Evolutionary conservation across 2,888 invertebrate genomes (phyloP).

Genomic region (Aproaerema taeniolella): DNA sequence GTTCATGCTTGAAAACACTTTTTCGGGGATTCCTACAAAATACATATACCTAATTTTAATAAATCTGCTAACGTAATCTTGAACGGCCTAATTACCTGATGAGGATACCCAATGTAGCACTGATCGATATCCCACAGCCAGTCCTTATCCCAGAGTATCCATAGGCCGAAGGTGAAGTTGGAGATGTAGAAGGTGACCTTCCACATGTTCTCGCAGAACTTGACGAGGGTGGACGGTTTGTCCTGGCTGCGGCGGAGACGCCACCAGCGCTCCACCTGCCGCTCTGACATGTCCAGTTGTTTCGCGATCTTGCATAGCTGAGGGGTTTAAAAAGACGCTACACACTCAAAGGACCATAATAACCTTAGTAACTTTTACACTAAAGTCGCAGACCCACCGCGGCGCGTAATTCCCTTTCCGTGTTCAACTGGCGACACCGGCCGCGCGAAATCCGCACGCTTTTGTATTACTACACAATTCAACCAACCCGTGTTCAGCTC

Average conservation of each 20-base stretch:
- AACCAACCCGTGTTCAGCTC: too few relatives aligned
- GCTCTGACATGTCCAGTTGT: constrained; percentile 88
- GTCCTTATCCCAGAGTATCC: constrained; percentile 92
- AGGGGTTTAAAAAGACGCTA: too few relatives aligned
- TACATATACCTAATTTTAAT: too few relatives aligned
- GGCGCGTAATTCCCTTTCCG: too few relatives aligned
- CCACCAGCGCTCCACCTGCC: constrained; percentile 96
- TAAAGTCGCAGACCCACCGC: too few relatives aligned
- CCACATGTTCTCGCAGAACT: constrained; percentile 97
- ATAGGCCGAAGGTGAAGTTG: constrained; percentile 89
- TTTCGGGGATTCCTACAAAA: too few relatives aligned
- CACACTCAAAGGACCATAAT: not conserved
- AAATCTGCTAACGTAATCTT: too few relatives aligned
- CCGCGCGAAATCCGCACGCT: too few relatives aligned
- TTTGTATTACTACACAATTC: too few relatives aligned
- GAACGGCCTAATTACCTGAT: constrained; percentile 84
- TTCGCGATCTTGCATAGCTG: constrained; percentile 86
- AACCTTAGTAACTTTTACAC: too few relatives aligned
- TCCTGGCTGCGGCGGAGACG: constrained; percentile 90
- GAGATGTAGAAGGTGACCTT: constrained; percentile 90
- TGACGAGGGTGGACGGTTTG: constrained; percentile 92
- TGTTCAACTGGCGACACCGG: too few relatives aligned
- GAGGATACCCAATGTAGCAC: constrained; percentile 90
- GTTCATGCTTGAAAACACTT: too few relatives aligned
- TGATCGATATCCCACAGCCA: constrained; percentile 96